Evolutionary conservation across 1,140 invertebrate genomes (phyloP), one percentile per base, ranked within the genome.

Genomic region (Drosophila seguyi): DNA sequence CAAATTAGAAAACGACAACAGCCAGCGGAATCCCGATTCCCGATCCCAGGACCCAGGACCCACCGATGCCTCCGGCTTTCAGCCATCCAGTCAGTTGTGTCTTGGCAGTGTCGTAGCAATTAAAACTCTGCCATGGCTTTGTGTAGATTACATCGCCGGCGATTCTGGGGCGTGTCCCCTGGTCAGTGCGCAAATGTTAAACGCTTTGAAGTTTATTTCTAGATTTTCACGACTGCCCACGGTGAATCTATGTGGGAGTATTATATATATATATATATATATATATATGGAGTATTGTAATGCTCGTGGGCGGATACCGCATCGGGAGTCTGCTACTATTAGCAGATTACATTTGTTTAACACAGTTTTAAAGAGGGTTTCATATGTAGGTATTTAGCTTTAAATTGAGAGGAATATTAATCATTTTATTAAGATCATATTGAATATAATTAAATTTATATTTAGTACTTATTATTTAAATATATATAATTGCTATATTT

Each of bases 51-150:
- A 55, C 27, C 53, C 8, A 41, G 13, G 16, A 34, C 36, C 16
- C 47, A 39, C n/a, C 41, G 14, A 27, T 48, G 38, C 31, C 44
- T 22, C 31, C 61, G 36, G 38, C 58, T 56, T 14, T 31, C 29
- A 18, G 29, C 50, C 67, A 67, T 45, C 75, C 84, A 79, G 84
- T 88, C 72, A 80, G 71, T 77, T 68, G 76, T 82, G 78, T 87
- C 80, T 71, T 69, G 79, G 61, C 80, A 68, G 69, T 90, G 84
- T 90, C 84, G 84, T 65, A 88, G 84, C 84, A 88, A 88, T 88
- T 88, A 88, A 88, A 88, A 90, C 85, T 88, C 81, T 84, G 79
- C 83, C 67, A 62, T 72, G 75, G 55, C 75, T 76, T 90, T 84
- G 85, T 90, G 50, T 41, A 87, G 84, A 87, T 87, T 88, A 88